Conservation (phyloP, 2,797 vertebrate species). For the Melanotaenia parkinsoni region DNA sequence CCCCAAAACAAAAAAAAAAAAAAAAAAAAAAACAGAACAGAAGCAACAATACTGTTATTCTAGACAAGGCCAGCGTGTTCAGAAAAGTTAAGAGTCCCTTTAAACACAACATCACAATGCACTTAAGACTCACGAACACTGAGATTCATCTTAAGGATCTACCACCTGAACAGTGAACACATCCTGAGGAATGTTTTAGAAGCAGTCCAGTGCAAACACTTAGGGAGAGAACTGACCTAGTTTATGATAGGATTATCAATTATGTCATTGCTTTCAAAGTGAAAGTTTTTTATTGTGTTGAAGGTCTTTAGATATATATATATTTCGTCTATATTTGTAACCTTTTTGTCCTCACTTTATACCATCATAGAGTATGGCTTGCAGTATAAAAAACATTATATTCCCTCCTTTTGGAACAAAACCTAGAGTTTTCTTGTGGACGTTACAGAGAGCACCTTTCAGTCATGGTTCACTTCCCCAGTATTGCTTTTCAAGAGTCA, state of each 20-base stretch:
- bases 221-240: neutral
- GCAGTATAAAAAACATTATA: neutral
- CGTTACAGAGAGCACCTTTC: constrained; percentile 19
- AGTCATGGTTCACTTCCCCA: constrained; percentile 48
- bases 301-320: too few relatives aligned
- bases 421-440: constrained; percentile 12
- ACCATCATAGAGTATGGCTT: neutral
- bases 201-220: neutral
- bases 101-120: neutral
- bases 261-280: neutral
- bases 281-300: neutral
- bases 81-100: neutral
- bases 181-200: neutral
- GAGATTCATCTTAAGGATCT: neutral
- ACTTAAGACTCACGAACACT: neutral
- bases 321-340: neutral
- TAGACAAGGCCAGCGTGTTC: neutral
- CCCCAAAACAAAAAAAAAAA: neutral
- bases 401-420: constrained; percentile 13
- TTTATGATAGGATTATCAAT: neutral
- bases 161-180: neutral
- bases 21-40: too few relatives aligned
- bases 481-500: constrained; percentile 53
- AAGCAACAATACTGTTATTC: neutral
- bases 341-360: neutral